Evolutionary conservation across 2,113 vertebrate species (phyloP).

Genomic region (Cyphotilapia sp.): DNA sequence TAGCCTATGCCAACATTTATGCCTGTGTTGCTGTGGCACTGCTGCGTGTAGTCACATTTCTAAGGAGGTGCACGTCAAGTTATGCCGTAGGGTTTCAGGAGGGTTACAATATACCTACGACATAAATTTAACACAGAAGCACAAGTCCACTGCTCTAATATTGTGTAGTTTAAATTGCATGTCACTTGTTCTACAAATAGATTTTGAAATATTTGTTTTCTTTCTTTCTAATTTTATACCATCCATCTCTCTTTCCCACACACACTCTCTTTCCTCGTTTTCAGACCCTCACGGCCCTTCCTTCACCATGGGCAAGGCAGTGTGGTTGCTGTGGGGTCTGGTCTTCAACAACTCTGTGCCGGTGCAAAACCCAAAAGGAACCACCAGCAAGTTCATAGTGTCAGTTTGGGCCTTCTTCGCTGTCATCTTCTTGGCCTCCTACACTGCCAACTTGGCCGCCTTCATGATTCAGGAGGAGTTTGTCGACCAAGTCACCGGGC

Average conservation of each 20-base stretch:
- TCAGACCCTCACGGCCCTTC: conserved; percentile 93
- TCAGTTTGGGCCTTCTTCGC: conserved; percentile 99
- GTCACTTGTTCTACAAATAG: neutral
- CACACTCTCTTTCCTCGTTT: neutral
- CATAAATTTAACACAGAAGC: neutral
- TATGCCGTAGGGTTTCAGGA: neutral
- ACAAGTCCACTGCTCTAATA: neutral
- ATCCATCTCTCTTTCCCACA: neutral
- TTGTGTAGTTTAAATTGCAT: neutral
- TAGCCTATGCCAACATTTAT: neutral
- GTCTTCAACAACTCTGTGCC: conserved; percentile 99
- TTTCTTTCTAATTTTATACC: neutral
- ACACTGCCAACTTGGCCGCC: conserved; percentile 98
- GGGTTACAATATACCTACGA: neutral
- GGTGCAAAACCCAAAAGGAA: conserved; percentile 95
- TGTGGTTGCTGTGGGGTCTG: conserved; percentile 98
- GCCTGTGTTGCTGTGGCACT: neutral
- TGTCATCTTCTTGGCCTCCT: conserved; percentile 99
- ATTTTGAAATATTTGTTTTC: neutral
- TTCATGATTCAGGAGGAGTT: conserved; percentile 99
- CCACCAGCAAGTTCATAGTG: conserved; percentile 98
- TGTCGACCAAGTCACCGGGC: conserved; percentile 96
- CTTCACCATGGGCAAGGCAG: conserved; percentile 96
- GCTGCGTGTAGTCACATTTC: neutral
- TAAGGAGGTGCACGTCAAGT: neutral